A percentile compares a stretch with the other conserved stretches of the same genome.
Evolutionary conservation across 2,888 invertebrate genomes (phyloP).

Genomic region (Plagodis pulveraria): DNA sequence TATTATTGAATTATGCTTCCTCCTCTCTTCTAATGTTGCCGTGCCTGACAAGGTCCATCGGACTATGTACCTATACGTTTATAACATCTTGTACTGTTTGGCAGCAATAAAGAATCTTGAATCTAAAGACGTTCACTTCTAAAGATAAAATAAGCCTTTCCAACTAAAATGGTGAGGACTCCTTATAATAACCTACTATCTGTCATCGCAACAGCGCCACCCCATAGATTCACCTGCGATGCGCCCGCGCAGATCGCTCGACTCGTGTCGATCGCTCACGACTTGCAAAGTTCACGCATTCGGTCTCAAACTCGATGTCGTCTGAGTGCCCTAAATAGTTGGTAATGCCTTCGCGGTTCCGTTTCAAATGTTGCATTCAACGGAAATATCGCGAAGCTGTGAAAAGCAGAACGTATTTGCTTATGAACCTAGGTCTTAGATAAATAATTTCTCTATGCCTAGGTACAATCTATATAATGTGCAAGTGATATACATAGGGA

Average conservation of each 20-base stretch:
- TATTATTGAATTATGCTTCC: too few species aligned
- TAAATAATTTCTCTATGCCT: too few species aligned
- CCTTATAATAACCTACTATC: neutral
- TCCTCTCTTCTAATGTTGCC: too few species aligned
- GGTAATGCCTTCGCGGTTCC: conserved; percentile 29
- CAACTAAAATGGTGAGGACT: neutral
- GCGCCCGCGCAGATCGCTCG: conserved; percentile 22
- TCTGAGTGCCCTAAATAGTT: conserved; percentile 35
- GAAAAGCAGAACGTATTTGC: neutral
- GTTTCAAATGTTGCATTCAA: conserved; percentile 25
- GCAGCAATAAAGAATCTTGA: too few species aligned
- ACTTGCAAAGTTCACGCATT: conserved; percentile 41
- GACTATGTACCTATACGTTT: too few species aligned
- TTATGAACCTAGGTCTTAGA: too few species aligned
- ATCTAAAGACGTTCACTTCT: too few species aligned
- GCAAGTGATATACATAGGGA: too few species aligned
- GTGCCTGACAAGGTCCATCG: too few species aligned
- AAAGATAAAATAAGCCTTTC: neutral
- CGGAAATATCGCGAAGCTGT: conserved; percentile 10
- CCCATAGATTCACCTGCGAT: conserved; percentile 22
- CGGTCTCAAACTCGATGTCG: conserved; percentile 36
- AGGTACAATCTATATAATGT: too few species aligned
- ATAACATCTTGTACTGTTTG: too few species aligned
- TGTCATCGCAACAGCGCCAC: conserved; percentile 1
- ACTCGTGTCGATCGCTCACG: conserved; percentile 43